Percentiles rank a stretch among this genome's conserved stretches.
Evolutionary conservation across 2,113 vertebrate genomes (phyloP).

Genomic region (Phoenicopterus ruber): DNA sequence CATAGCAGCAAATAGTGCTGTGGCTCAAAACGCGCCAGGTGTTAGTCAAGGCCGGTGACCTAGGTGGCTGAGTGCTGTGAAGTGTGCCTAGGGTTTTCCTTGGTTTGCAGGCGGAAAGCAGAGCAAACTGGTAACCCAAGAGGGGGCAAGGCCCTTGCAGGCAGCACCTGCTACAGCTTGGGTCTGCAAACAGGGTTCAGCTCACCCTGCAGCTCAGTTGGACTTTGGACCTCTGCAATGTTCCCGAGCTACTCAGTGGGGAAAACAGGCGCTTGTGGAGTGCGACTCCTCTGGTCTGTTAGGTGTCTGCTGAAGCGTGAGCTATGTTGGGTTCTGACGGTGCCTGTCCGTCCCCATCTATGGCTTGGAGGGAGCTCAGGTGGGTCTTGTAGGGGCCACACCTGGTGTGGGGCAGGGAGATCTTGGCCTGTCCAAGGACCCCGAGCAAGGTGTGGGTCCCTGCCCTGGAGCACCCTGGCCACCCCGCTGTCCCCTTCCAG

Average conservation of each 20-base stretch:
- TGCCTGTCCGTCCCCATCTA: accelerated
- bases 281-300: accelerated
- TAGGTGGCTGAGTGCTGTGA: not conserved
- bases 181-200: not conserved
- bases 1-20: not conserved
- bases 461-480: not conserved
- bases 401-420: not conserved
- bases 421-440: no score
- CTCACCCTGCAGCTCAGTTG: not conserved
- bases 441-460: accelerated
- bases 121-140: not conserved
- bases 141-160: not conserved
- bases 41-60: not conserved
- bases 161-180: not conserved
- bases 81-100: not conserved
- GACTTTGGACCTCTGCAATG: not conserved
- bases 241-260: accelerated
- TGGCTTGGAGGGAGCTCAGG: not conserved
- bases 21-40: not conserved
- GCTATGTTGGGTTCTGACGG: not conserved
- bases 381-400: accelerated
- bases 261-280: not conserved
- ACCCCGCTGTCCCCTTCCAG: not conserved
- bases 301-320: not conserved
- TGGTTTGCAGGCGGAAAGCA: not conserved